Evolutionary conservation across 2,888 invertebrate genomes (phyloP).

Genomic region (Dexiosoma caninum): DNA sequence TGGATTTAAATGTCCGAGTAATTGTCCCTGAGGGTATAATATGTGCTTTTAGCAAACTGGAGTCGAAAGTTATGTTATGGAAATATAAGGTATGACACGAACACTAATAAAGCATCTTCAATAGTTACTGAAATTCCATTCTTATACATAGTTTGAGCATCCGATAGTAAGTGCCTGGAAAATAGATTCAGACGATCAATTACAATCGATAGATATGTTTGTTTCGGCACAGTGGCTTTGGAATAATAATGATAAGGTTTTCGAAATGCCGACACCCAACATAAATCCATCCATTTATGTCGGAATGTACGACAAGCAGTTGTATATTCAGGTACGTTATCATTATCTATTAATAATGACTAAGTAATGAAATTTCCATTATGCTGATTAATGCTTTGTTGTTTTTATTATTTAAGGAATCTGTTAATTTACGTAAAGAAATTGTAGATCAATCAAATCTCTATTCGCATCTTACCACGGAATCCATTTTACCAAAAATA

Average conservation of each 20-base stretch:
- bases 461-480: constrained; percentile 73
- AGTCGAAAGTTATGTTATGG: constrained; percentile 83
- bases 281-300: constrained; percentile 86
- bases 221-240: constrained; percentile 80
- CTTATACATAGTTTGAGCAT: constrained; percentile 82
- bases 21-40: constrained; percentile 86
- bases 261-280: constrained; percentile 72
- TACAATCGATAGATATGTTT: constrained; percentile 87
- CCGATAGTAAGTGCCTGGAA: constrained; percentile 93
- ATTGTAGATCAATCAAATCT: constrained; percentile 73
- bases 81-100: constrained; percentile 82
- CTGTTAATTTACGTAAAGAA: constrained; percentile 71
- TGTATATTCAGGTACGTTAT: constrained; percentile 79
- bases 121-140: background rate
- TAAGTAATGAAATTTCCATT: too few species aligned
- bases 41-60: constrained; percentile 81
- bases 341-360: background rate
- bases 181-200: constrained; percentile 82
- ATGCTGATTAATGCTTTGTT: background rate
- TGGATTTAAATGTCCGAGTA: constrained; percentile 82
- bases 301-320: constrained; percentile 89
- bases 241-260: constrained; percentile 75
- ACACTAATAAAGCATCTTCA: background rate
- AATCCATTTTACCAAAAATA: constrained; percentile 77
- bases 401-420: constrained; percentile 67